Percentiles rank a stretch among this genome's conserved stretches.
Evolutionary conservation across 2,888 invertebrate species (phyloP).

Genomic region (Synanthedon myopaeformis): DNA sequence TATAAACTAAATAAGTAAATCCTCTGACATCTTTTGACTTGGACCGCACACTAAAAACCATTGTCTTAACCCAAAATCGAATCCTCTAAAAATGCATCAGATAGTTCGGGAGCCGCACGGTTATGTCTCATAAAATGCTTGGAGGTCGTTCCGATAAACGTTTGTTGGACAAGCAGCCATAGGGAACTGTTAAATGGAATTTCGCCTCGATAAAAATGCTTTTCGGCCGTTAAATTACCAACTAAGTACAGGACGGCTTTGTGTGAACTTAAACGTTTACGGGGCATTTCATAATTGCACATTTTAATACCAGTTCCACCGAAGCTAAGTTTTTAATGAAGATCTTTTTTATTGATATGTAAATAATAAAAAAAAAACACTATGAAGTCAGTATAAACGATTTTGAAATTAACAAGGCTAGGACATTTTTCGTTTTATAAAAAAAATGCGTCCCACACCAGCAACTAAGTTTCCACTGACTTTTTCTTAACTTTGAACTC

Average conservation of each 20-base stretch:
- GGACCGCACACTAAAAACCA: slow-evolving; percentile 16
- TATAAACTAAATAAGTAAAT: no score
- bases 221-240: background rate
- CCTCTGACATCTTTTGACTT: background rate
- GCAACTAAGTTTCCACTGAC: slow-evolving; percentile 6
- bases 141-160: slow-evolving; percentile 37
- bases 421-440: no score
- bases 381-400: no score
- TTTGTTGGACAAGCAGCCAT: slow-evolving; percentile 25
- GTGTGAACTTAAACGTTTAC: background rate
- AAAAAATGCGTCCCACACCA: background rate
- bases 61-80: slow-evolving; percentile 61
- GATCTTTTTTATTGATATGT: no score
- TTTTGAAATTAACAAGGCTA: no score
- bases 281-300: no score
- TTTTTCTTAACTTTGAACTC: slow-evolving; percentile 16
- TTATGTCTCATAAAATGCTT: slow-evolving; percentile 66
- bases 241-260: background rate
- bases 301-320: no score
- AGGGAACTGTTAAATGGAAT: slow-evolving; percentile 20
- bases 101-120: slow-evolving; percentile 22
- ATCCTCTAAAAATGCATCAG: slow-evolving; percentile 60
- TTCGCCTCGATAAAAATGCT: slow-evolving; percentile 13
- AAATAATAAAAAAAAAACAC: no score
- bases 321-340: no score